A percentile compares a stretch with the other conserved stretches of the same genome.
phyloP scores from a whole-genome alignment of 2,888 invertebrate genomes.

The Nasonia oneida region DNA sequence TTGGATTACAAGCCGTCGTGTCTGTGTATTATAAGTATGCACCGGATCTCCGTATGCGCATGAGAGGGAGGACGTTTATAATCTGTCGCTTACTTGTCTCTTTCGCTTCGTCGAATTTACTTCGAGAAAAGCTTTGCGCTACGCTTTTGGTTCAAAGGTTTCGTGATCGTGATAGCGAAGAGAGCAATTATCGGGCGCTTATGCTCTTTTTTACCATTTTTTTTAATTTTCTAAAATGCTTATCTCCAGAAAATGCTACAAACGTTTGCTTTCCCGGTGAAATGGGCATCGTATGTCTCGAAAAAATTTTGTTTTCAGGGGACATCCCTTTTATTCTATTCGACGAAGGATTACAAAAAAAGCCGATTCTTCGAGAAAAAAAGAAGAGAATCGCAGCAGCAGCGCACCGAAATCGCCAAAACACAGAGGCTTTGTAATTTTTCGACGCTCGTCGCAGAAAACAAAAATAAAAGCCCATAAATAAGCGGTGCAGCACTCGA shows the following conservation, averaged over 20 bases:
- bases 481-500: background rate
- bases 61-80: background rate
- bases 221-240: no score
- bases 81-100: conserved; percentile 9
- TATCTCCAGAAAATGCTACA: no score
- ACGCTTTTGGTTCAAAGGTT: background rate
- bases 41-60: background rate
- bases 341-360: background rate
- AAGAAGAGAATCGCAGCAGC: background rate
- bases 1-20: conserved; percentile 45
- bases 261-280: no score
- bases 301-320: background rate
- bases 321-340: background rate
- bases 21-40: no score
- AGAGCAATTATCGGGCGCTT: no score
- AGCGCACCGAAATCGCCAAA: background rate
- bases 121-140: background rate
- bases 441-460: background rate
- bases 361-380: background rate
- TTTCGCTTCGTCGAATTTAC: background rate
- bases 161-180: background rate
- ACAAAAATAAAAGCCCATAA: background rate
- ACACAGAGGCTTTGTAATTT: background rate
- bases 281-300: background rate
- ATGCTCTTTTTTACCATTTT: no score